phyloP scores from a whole-genome alignment of 2,888 invertebrate genomes.

The Dioctria linearis region DNA sequence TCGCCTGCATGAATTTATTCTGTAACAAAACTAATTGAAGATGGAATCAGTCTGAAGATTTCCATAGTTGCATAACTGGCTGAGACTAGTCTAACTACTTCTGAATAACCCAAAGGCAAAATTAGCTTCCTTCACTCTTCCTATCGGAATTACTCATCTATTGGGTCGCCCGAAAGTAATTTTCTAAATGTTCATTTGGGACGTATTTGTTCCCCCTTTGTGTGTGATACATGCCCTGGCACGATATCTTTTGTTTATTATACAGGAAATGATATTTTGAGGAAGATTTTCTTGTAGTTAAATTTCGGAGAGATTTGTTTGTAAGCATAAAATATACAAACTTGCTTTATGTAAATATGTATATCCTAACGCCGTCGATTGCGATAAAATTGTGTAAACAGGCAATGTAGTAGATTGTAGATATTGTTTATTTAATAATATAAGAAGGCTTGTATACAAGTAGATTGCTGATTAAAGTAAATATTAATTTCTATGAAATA shows the following conservation, averaged over 20 bases:
- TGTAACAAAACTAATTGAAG: slow-evolving; percentile 4
- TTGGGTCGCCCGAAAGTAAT: not conserved
- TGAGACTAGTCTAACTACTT: not conserved
- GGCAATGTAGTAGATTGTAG: no score
- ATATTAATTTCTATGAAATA: no score
- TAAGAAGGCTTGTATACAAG: no score
- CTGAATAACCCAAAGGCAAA: not conserved
- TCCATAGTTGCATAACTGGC: not conserved
- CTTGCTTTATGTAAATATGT: no score
- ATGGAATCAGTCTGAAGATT: slow-evolving; percentile 15
- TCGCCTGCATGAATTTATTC: slow-evolving; percentile 6
- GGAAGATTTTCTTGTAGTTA: not conserved
- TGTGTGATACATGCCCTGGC: not conserved
- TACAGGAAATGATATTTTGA: not conserved
- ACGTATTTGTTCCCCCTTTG: not conserved
- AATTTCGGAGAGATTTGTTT: no score
- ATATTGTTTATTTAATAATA: no score
- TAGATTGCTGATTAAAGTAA: no score
- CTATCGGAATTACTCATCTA: not conserved
- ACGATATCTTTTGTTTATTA: not conserved
- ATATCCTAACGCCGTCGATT: no score
- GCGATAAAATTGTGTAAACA: no score
- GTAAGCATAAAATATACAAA: no score
- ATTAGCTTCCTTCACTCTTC: not conserved
- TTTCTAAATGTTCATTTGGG: slow-evolving; percentile 7